Base-by-base conservation (phyloP, 2,888 invertebrate genomes). In the Acrocyrtus sp. region DNA sequence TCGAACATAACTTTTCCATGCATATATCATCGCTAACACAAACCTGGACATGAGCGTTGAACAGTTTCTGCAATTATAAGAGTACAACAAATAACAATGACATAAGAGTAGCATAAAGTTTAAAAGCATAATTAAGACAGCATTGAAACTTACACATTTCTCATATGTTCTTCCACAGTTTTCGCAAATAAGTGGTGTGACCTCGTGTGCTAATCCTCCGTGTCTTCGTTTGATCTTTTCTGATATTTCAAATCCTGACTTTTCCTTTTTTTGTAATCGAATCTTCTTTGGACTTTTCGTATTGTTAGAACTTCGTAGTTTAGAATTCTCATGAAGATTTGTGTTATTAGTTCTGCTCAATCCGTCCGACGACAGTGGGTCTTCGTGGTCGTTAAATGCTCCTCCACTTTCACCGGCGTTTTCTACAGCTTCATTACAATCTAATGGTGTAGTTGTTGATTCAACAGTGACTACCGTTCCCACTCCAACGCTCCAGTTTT, bases 151-250 rank as follows among this genome's bases (percentile, higher is more conserved):
- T 53, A 68, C 68, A 21, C 15, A 8, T 29, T 50, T 50, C 15
- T 27, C 29, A 51, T 22, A 68, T n/a, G 60, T 29, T 43, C 68
- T 58, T 27, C 68, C 68, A 51, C 68, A 68, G 1, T 15, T 51
- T 2, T 43, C 27, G 19, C 65, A 65, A 22, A 65, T 47, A 0
- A 54, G 19, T 8, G 65, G 65, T 17, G 8, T n/a, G 2, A 47
- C 34, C 22, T 54, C 56, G 3, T 29, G 17, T n/a, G n/a, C n/a
- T n/a, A n/a, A n/a, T n/a, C n/a, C n/a, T n/a, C n/a, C n/a, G n/a
- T n/a, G n/a, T n/a, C n/a, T n/a, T n/a, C n/a, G n/a, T n/a, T n/a
- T n/a, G n/a, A n/a, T n/a, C n/a, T n/a, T n/a, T n/a, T n/a, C n/a
- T n/a, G n/a, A n/a, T n/a, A n/a, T n/a, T n/a, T n/a, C n/a, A n/a